These are phyloP conservation scores for Ictidomys tridecemlineatus DNA, from an alignment of 2,113 vertebrate species.

Conservation along the genomic window DNA sequence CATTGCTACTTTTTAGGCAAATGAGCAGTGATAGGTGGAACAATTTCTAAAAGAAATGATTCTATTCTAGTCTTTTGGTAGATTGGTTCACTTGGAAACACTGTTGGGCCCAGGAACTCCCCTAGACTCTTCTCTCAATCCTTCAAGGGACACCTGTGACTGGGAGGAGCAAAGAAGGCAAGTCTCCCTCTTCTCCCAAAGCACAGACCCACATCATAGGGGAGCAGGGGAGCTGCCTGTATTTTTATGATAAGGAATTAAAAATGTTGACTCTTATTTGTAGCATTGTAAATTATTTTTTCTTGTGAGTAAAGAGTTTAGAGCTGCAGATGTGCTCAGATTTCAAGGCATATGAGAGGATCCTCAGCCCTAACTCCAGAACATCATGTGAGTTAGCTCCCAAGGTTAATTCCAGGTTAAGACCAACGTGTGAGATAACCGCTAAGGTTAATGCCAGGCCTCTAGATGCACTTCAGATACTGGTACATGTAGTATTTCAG, in stretches of 20 bases:
- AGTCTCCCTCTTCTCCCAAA: background rate
- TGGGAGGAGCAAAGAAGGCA: background rate
- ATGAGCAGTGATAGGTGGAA: background rate
- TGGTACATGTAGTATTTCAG: background rate
- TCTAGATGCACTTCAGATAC: background rate
- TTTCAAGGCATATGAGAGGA: background rate
- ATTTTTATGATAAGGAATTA: background rate
- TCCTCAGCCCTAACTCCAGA: background rate
- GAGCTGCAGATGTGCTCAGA: background rate
- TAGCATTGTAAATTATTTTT: background rate
- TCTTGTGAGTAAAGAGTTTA: slow-evolving; percentile 10
- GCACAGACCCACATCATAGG: background rate
- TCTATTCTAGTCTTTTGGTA: background rate
- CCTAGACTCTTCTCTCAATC: background rate
- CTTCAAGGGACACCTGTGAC: background rate
- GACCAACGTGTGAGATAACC: background rate
- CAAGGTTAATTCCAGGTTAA: background rate
- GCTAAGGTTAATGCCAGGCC: background rate
- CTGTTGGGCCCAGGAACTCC: background rate
- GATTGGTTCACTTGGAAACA: background rate
- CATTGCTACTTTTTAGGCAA: background rate
- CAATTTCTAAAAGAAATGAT: background rate
- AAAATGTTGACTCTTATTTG: slow-evolving; percentile 17
- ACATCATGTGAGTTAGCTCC: background rate
- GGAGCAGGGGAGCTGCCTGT: background rate